Evolutionary conservation across 1,140 invertebrate genomes (phyloP).

Genomic region (Euura saliciscinereae): DNA sequence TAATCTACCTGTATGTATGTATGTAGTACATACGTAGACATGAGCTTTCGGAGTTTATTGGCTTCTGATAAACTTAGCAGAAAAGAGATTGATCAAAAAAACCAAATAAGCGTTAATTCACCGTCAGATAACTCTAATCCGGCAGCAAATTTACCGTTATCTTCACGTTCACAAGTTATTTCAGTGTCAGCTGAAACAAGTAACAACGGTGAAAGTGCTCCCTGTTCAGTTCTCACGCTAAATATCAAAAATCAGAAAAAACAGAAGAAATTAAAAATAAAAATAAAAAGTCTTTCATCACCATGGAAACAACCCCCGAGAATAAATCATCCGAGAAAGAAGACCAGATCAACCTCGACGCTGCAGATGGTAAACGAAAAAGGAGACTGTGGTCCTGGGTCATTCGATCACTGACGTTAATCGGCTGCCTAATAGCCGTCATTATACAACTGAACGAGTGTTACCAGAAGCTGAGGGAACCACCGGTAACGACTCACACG

Average conservation of each 20-base stretch:
- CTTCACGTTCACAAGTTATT: background rate
- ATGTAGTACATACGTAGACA: too few relatives aligned
- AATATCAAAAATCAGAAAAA: too few relatives aligned
- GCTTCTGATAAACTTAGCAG: background rate
- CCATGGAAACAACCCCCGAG: background rate
- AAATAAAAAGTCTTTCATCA: background rate
- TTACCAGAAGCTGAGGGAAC: slow-evolving; percentile 61
- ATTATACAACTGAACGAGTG: slow-evolving; percentile 60
- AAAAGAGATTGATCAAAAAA: slow-evolving; percentile 10
- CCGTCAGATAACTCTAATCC: slow-evolving; percentile 9
- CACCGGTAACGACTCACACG: slow-evolving; percentile 67
- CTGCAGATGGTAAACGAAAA: background rate
- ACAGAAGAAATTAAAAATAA: background rate
- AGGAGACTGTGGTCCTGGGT: background rate
- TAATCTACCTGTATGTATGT: too few relatives aligned
- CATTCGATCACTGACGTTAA: background rate
- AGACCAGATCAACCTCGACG: background rate
- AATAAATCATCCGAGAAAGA: background rate
- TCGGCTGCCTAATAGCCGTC: slow-evolving; percentile 3
- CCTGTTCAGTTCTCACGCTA: too few relatives aligned
- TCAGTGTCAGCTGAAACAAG: too few relatives aligned
- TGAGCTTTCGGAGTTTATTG: background rate
- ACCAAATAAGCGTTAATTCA: slow-evolving; percentile 7
- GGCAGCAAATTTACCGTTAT: slow-evolving; percentile 3
- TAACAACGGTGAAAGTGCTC: too few relatives aligned